These are phyloP conservation scores for Pseudococcus viburni DNA, from an alignment of 2,888 invertebrate species.

Conservation along the genomic window DNA sequence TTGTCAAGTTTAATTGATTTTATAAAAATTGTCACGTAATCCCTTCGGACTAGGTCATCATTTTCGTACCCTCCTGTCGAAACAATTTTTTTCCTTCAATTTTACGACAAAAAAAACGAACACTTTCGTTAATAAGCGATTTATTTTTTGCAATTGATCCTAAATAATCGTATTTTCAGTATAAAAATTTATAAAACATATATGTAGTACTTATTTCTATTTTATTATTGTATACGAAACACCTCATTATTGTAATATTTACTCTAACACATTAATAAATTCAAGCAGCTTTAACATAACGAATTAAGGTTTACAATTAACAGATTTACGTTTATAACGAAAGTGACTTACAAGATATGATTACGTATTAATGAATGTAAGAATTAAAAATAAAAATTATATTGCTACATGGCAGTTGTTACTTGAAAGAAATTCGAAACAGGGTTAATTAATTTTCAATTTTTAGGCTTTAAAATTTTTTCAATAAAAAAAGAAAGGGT, in stretches of 20 bases:
- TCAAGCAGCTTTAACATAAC: constrained; percentile 46
- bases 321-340: constrained; percentile 49
- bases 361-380: constrained; percentile 53
- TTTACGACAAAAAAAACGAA: background rate
- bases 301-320: constrained; percentile 46
- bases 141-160: constrained; percentile 55
- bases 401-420: constrained; percentile 49
- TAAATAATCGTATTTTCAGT: constrained; percentile 50
- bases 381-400: constrained; percentile 35
- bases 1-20: background rate
- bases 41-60: background rate
- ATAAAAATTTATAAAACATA: constrained; percentile 58
- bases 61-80: background rate
- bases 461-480: background rate
- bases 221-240: constrained; percentile 58
- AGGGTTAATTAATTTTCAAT: background rate
- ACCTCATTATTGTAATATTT: constrained; percentile 55
- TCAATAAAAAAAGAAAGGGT: background rate
- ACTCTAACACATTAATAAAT: constrained; percentile 50
- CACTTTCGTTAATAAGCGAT: constrained; percentile 37
- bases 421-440: background rate
- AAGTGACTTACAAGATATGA: constrained; percentile 48
- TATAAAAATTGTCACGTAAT: background rate
- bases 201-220: constrained; percentile 47
- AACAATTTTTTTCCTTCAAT: background rate